Evolutionary conservation across 2,113 vertebrate genomes (phyloP).

Genomic region (Odontesthes bonariensis): DNA sequence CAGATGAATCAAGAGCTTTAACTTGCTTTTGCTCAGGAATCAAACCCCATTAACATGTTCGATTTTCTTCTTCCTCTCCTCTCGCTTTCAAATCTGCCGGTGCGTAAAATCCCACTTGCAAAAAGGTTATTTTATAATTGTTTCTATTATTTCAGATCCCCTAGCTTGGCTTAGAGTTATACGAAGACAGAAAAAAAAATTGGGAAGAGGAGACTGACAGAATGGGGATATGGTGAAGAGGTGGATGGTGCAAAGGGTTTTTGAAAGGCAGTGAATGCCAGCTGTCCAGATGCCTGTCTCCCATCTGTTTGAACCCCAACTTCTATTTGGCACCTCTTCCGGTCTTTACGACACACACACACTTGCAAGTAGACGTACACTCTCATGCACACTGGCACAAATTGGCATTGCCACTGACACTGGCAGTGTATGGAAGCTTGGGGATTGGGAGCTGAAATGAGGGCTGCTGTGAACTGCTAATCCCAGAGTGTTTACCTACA

Average conservation of each 20-base stretch:
- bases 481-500: conserved; percentile 71
- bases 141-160: conserved; percentile 49
- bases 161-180: conserved; percentile 21
- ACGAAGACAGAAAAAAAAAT: conserved; percentile 4
- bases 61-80: conserved; percentile 24
- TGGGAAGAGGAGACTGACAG: conserved; percentile 58
- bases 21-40: conserved; percentile 43
- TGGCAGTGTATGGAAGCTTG: conserved; percentile 58
- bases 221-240: conserved; percentile 69
- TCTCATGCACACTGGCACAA: conserved; percentile 36
- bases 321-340: conserved; percentile 64
- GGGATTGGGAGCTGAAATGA: conserved; percentile 64
- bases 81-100: conserved; percentile 7
- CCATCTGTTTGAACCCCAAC: conserved; percentile 75
- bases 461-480: conserved; percentile 65
- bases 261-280: conserved; percentile 70
- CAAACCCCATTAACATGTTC: conserved; percentile 22
- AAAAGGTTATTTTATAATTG: conserved; percentile 36
- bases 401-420: conserved; percentile 72
- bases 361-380: conserved; percentile 11
- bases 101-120: conserved; percentile 9
- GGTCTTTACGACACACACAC: conserved; percentile 39
- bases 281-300: conserved; percentile 76
- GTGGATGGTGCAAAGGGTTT: conserved; percentile 63
- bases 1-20: conserved; percentile 47